Conservation (phyloP, 53 echinoderm and acorn worm species). For the Antedon mediterranea region DNA sequence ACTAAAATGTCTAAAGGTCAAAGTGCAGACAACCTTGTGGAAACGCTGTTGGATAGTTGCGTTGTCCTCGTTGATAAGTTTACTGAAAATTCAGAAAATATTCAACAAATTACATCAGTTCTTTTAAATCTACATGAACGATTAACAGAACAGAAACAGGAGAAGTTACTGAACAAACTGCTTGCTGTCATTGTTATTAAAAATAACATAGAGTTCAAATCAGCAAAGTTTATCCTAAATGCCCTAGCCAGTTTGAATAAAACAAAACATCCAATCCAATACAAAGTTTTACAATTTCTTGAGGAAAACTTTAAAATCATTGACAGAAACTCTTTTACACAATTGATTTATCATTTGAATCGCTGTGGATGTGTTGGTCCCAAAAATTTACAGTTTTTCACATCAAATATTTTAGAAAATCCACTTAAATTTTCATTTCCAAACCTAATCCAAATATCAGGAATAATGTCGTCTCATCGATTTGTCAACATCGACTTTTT, state of each 20-base stretch:
- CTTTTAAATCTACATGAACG: not conserved
- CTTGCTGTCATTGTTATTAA: not conserved
- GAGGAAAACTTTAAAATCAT: not conserved
- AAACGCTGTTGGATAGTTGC: not conserved
- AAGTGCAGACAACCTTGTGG: not conserved
- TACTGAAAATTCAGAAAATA: not conserved
- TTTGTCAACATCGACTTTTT: not conserved
- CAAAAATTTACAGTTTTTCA: not conserved
- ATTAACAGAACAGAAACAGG: not conserved
- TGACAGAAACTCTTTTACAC: not conserved
- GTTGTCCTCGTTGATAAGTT: not conserved
- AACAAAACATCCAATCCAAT: not conserved
- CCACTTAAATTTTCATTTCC: not conserved
- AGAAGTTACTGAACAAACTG: not conserved
- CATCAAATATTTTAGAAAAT: not conserved
- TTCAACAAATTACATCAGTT: not conserved
- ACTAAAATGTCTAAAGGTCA: not conserved
- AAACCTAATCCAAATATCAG: not conserved
- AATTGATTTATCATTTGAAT: not conserved
- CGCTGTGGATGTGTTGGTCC: not conserved
- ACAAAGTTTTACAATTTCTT: not conserved
- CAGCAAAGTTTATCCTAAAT: not conserved
- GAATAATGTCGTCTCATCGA: not conserved
- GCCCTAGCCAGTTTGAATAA: not conserved
- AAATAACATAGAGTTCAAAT: not conserved